Base-by-base conservation (phyloP, 2,888 invertebrate species). In the Harpalus rufipes region DNA sequence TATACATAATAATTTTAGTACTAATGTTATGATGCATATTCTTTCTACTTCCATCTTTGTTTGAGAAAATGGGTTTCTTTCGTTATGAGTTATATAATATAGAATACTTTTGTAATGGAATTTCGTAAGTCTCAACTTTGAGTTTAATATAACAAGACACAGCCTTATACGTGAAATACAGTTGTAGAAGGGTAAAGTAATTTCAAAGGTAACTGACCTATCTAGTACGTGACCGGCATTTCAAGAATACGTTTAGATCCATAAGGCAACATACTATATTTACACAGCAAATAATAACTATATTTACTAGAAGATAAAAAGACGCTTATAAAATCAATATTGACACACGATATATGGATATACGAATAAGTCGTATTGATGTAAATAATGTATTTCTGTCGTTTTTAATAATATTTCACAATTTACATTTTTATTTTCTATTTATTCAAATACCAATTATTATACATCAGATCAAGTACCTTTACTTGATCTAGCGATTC, bases 231-330 rank as follows among this genome's bases (percentile, higher is more conserved):
- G 44, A 51, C 44, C 4, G 12, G 12, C 44, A 51, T 51, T 51
- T 8, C 44, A 12, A 51, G 44, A 51, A 51, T 51, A 51, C 44
- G 44, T 51, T 32, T 51, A 51, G 44, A 51, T 51, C 44, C 12
- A 51, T 51, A 51, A 8, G 44, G 44, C 44, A 51, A 51, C 44
- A 51, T 51, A 32, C 32, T 32, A 51, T 51, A 44, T 44, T 44
- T 44, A 44, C 44, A 44, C 44, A 44, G 44, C 44, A 44, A 44
- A 44, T 44, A 44, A 44, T 44, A 44, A 44, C 44, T 44, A 44
- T 44, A 10, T 51, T 51, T 51, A 51, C 44, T 51, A 10, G 0
- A 51, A 51, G 44, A 51, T 51, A 51, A 51, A 51, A 51, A 51
- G 44, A 51, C 44, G 44, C 44, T 51, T 51, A 12, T 51, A 51